phyloP scores from a whole-genome alignment of 2,113 vertebrate genomes.

The Callorhinus ursinus region DNA sequence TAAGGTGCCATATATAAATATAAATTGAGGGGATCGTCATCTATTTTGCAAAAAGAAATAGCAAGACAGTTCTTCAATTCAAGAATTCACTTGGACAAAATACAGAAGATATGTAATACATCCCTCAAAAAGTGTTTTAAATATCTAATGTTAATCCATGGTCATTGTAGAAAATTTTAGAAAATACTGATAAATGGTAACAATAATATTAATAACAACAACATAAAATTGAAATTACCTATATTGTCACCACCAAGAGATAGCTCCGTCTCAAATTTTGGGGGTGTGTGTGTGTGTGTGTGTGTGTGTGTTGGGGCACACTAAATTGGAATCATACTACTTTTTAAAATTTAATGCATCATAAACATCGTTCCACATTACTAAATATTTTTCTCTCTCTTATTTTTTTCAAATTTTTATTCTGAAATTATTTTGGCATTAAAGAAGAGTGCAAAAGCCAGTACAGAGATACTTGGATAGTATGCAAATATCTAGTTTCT shows the following conservation, averaged over 20 bases:
- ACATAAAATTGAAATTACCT: not conserved
- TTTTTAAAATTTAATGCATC: not conserved
- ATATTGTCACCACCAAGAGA: not conserved
- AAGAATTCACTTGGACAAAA: not conserved
- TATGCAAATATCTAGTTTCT: not conserved
- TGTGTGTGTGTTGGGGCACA: not conserved
- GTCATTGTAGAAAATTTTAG: not conserved
- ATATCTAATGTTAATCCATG: not conserved
- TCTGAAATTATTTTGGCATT: not conserved
- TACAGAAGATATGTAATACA: not conserved
- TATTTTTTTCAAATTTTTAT: not conserved
- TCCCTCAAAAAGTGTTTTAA: not conserved
- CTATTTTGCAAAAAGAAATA: conserved; percentile 6
- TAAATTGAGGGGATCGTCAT: not conserved
- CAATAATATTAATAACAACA: not conserved
- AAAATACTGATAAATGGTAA: not conserved
- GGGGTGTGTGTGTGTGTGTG: not conserved
- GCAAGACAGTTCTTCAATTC: not conserved
- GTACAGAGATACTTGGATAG: not conserved
- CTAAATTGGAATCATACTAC: not conserved
- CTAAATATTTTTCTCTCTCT: not conserved
- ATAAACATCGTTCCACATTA: not conserved
- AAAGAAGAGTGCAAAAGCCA: not conserved
- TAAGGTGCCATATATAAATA: not conserved
- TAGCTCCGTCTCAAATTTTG: not conserved